Evolutionary conservation across 92 coral and sea anemone species (phyloP).

Genomic region (Palythoa heliodiscus): DNA sequence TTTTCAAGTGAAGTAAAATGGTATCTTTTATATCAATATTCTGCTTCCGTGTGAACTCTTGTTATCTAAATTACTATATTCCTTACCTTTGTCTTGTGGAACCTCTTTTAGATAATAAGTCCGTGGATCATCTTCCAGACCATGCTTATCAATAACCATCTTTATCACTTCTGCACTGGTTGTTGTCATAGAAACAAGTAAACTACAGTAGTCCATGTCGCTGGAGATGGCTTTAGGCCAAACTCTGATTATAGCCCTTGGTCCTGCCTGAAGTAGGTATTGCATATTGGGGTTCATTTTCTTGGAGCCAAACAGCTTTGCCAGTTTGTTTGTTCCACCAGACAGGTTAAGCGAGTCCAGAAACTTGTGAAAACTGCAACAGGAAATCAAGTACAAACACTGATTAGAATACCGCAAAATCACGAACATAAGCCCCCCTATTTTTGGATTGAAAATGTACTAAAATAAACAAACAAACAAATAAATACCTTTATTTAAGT

Average conservation of each 20-base stretch:
- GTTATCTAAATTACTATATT: too few relatives aligned
- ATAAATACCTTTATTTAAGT: too few relatives aligned
- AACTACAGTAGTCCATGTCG: conserved; percentile 91
- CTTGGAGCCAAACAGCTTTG: conserved; percentile 80
- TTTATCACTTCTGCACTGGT: conserved; percentile 85
- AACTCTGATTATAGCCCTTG: conserved; percentile 90
- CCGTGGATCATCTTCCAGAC: conserved; percentile 81
- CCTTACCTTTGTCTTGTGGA: conserved; percentile 61
- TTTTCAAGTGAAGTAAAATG: too few relatives aligned
- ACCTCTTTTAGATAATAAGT: conserved; percentile 85
- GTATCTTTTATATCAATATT: too few relatives aligned
- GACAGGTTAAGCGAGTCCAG: conserved; percentile 78
- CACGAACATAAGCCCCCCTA: neutral
- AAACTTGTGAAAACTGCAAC: conserved; percentile 69
- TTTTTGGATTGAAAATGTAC: too few relatives aligned
- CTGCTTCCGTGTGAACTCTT: too few relatives aligned
- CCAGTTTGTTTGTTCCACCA: conserved; percentile 68
- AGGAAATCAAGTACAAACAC: neutral
- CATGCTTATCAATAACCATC: conserved; percentile 92
- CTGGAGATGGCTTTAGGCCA: conserved; percentile 90
- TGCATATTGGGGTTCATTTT: conserved; percentile 92
- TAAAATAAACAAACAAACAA: too few relatives aligned
- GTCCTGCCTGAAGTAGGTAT: conserved; percentile 89
- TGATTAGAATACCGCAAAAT: neutral
- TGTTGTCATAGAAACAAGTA: conserved; percentile 88